A percentile compares a stretch with the other conserved stretches of the same genome.
Evolutionary conservation across 2,888 invertebrate species (phyloP).

Genomic region (Trachelus tabidus): DNA sequence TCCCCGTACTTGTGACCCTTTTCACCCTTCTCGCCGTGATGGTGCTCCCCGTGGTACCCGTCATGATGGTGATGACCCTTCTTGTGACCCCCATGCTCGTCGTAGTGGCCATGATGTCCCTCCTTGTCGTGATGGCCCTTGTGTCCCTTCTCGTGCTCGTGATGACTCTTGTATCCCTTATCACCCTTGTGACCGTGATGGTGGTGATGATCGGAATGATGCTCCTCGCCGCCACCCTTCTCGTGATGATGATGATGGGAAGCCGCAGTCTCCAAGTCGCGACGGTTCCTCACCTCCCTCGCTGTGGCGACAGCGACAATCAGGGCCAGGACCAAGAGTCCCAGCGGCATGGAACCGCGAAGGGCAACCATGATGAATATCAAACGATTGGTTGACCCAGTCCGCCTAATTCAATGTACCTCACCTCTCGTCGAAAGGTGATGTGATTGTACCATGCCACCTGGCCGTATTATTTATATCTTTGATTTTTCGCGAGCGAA

Average conservation of each 20-base stretch:
- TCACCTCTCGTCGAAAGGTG: constrained; percentile 22
- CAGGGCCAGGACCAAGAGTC: constrained; percentile 68
- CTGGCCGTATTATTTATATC: constrained; percentile 36
- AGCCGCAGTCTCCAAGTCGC: constrained; percentile 69
- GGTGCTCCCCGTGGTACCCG: constrained; percentile 72
- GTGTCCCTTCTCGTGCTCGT: constrained; percentile 72
- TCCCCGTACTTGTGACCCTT: constrained; percentile 73
- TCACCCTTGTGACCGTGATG: constrained; percentile 75
- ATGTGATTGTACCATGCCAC: constrained; percentile 29
- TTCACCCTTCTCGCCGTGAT: constrained; percentile 73
- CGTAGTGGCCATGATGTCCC: constrained; percentile 71
- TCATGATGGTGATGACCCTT: constrained; percentile 71
- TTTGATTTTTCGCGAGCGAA: constrained; percentile 27
- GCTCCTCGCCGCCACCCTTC: constrained; percentile 74
- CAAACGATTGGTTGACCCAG: not conserved
- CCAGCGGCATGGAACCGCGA: constrained; percentile 57
- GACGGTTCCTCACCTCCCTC: constrained; percentile 66
- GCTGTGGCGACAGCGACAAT: constrained; percentile 66
- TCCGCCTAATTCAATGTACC: constrained; percentile 2
- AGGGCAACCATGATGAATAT: constrained; percentile 13
- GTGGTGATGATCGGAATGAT: constrained; percentile 72
- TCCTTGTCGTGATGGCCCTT: constrained; percentile 79
- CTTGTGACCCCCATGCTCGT: constrained; percentile 71
- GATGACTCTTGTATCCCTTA: constrained; percentile 75
- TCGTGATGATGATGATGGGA: constrained; percentile 61